Percentiles rank a stretch among this genome's conserved stretches.
phyloP scores from a whole-genome alignment of 2,888 invertebrate genomes.

The Acanthosepion lycidas region DNA sequence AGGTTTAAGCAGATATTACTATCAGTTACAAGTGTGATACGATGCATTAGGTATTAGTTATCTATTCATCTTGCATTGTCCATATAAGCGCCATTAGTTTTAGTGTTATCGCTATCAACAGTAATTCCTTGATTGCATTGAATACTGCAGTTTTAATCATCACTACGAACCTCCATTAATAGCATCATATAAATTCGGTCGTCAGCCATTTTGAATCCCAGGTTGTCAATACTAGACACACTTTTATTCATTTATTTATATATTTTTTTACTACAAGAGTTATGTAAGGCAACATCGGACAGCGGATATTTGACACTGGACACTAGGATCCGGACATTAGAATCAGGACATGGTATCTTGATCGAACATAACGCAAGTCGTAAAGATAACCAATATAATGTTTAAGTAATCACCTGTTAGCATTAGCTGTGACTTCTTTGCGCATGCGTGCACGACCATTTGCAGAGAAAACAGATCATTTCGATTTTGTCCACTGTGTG shows the following conservation, averaged over 20 bases:
- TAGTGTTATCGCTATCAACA: constrained; percentile 4
- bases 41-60: not conserved
- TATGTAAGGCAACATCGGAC: not conserved
- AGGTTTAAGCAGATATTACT: not conserved
- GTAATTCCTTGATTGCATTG: not conserved
- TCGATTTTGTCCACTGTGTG: not conserved
- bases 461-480: not conserved
- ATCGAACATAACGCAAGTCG: not conserved
- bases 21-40: not conserved
- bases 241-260: not conserved
- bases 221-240: not conserved
- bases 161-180: not conserved
- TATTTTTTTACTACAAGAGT: not conserved
- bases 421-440: not conserved
- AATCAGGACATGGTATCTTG: too few relatives aligned
- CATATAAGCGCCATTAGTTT: not conserved
- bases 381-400: not conserved
- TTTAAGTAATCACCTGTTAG: not conserved
- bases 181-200: not conserved
- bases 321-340: too few relatives aligned
- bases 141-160: not conserved
- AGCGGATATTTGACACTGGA: not conserved
- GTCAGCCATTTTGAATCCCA: not conserved
- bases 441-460: not conserved
- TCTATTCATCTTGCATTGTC: not conserved